Base-by-base conservation (phyloP, 2,113 vertebrate species). In the Martes martes region DNA sequence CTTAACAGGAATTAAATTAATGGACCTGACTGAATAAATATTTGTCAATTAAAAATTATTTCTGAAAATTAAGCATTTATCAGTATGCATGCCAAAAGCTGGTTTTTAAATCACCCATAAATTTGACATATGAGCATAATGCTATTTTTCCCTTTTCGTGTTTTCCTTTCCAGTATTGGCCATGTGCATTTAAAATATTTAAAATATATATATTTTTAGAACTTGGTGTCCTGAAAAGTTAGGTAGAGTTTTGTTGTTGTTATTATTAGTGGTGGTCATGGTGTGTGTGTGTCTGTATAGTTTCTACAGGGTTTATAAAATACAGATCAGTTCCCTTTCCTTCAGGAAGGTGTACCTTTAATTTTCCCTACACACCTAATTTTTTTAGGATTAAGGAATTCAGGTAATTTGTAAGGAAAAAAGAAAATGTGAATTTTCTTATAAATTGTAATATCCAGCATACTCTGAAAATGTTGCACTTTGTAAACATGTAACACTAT, bases 381-480 rank as follows among this genome's bases (percentile, higher is more conserved):
- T 8, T 39, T 97, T 95, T 83, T 78, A 94, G 9, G 7, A 87
- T 89, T 88, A 73, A 83, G 47, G 21, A 86, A n/a, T 65, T 81
- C 39, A 83, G 21, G 26, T 45, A 84, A 86, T 93, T 95, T 91
- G 8, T 76, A 47, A 71, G n/a, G 74, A 74, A 93, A 71, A 94
- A 52, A 84, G 3, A 81, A 92, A 82, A 79, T 69, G 13, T 87
- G 85, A 47, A 52, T 92, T 93, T 92, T 14, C 23, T 93, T 92
- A 31, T 83, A 33, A 71, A 39, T 93, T 90, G n/a, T 19, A 78
- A 84, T 84, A 39, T 45, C 33, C 42, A 74, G 26, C 24, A 45
- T 94, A 84, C 16, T 80, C 23, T 85, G 31, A 86, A 95, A 84
- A 85, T 0, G 4, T 24, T 88, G 9, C 1, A 24, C 6, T 96